These are phyloP conservation scores for Girardia tigrina DNA, from an alignment of 2,888 invertebrate species.

Conservation along the genomic window DNA sequence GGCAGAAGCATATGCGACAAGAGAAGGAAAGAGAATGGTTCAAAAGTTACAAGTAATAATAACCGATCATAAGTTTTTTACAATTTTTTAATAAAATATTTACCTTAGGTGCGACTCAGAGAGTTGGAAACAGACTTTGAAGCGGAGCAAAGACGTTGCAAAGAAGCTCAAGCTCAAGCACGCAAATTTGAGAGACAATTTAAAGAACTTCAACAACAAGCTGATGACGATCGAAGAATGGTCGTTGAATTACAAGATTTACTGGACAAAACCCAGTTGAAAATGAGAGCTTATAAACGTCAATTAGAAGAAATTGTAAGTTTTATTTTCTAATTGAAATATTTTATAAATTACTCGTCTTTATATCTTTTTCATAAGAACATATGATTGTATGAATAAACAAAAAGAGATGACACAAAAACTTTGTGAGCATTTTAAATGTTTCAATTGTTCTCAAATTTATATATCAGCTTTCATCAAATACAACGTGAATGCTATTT, in stretches of 20 bases:
- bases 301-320: constrained; percentile 36
- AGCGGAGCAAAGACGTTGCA: constrained; percentile 32
- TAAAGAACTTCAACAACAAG: constrained; percentile 34
- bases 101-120: constrained; percentile 29
- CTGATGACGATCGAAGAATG: constrained; percentile 37
- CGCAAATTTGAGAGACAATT: constrained; percentile 37
- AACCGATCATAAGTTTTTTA: background rate
- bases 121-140: constrained; percentile 36
- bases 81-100: background rate
- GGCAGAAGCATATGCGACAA: constrained; percentile 37
- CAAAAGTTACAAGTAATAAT: constrained; percentile 38
- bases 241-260: constrained; percentile 36
- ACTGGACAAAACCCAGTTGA: constrained; percentile 37
- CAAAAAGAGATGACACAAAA: too few relatives aligned
- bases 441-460: too few relatives aligned
- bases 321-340: background rate
- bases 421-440: too few relatives aligned
- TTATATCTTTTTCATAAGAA: too few relatives aligned
- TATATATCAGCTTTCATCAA: too few relatives aligned
- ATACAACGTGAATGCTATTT: too few relatives aligned
- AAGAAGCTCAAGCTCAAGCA: constrained; percentile 35
- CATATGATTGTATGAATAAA: too few relatives aligned
- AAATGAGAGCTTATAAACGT: constrained; percentile 36
- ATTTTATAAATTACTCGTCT: too few relatives aligned
- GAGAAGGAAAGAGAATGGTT: constrained; percentile 37